Evolutionary conservation across 2,113 vertebrate species (phyloP).

Genomic region (Acinonyx jubatus): DNA sequence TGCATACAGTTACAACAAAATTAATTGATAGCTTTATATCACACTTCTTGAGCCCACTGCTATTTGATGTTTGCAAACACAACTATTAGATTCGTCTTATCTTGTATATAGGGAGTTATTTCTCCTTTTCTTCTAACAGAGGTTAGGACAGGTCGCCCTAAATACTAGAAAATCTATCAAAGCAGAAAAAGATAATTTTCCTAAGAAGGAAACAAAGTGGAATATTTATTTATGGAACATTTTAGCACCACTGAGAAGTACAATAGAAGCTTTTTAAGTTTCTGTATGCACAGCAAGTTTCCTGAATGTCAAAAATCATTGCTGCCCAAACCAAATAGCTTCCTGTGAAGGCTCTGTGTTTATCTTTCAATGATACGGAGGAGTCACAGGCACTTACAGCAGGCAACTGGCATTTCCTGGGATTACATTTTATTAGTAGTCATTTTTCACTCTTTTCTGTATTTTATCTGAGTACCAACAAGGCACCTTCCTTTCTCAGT

Average conservation of each 20-base stretch:
- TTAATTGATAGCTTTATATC: constrained; percentile 90
- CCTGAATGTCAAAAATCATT: constrained; percentile 75
- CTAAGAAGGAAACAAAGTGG: constrained; percentile 76
- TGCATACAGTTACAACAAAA: constrained; percentile 90
- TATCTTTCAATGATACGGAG: constrained; percentile 53
- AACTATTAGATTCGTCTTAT: constrained; percentile 79
- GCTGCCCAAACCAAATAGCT: constrained; percentile 56
- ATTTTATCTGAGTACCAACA: constrained; percentile 34
- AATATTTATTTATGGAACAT: constrained; percentile 81
- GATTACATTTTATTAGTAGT: constrained; percentile 56
- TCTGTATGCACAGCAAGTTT: constrained; percentile 70
- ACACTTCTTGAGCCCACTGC: constrained; percentile 80
- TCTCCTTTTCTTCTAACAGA: constrained; percentile 81
- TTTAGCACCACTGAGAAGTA: constrained; percentile 77
- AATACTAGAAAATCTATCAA: constrained; percentile 82
- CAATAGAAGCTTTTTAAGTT: constrained; percentile 70
- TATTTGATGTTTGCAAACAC: constrained; percentile 84
- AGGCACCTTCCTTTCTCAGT: neutral
- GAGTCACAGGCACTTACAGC: constrained; percentile 43
- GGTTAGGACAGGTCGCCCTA: constrained; percentile 80
- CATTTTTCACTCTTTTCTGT: constrained; percentile 47
- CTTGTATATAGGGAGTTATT: constrained; percentile 75
- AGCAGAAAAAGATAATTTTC: constrained; percentile 79
- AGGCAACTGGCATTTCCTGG: constrained; percentile 57
- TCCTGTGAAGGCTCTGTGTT: constrained; percentile 57